Percentiles rank a stretch among this genome's conserved stretches.
Conservation (phyloP, 1,140 invertebrate genomes). For the Caenorhabditis remanei region DNA sequence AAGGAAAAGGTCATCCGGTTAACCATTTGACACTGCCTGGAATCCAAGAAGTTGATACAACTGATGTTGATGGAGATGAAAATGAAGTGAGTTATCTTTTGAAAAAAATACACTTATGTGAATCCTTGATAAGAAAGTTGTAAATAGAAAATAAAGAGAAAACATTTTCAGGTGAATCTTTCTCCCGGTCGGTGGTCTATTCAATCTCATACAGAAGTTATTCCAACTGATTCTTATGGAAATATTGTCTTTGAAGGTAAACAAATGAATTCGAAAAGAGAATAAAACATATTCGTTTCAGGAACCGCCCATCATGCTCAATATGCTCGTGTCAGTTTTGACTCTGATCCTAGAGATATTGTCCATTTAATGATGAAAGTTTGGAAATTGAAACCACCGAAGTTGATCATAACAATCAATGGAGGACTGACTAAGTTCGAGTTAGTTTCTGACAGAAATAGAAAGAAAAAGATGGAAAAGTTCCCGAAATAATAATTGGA, state of each 20-base stretch:
- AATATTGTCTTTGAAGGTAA: constrained; percentile 92
- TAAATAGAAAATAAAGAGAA: background rate
- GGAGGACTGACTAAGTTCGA: constrained; percentile 97
- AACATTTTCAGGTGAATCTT: background rate
- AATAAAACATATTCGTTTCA: background rate
- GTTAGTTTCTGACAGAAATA: constrained; percentile 43
- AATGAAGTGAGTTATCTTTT: constrained; percentile 16
- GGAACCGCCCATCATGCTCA: constrained; percentile 90
- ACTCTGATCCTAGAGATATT: constrained; percentile 91
- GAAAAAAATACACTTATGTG: background rate
- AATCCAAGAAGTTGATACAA: constrained; percentile 51
- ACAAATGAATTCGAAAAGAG: background rate
- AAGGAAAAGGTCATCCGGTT: background rate
- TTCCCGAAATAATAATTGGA: background rate
- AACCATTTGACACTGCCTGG: constrained; percentile 18
- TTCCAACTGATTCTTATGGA: constrained; percentile 92
- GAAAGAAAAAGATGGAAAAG: background rate
- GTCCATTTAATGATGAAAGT: constrained; percentile 91
- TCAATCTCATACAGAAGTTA: constrained; percentile 66
- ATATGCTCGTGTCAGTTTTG: constrained; percentile 92
- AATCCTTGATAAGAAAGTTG: background rate
- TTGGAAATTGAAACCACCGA: constrained; percentile 93
- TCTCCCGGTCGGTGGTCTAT: constrained; percentile 69
- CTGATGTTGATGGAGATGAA: constrained; percentile 14
- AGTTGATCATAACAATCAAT: constrained; percentile 95